Evolutionary conservation across 2,888 invertebrate genomes (phyloP), one percentile per base, ranked within the genome.

Genomic region (Malthinus flaveolus): DNA sequence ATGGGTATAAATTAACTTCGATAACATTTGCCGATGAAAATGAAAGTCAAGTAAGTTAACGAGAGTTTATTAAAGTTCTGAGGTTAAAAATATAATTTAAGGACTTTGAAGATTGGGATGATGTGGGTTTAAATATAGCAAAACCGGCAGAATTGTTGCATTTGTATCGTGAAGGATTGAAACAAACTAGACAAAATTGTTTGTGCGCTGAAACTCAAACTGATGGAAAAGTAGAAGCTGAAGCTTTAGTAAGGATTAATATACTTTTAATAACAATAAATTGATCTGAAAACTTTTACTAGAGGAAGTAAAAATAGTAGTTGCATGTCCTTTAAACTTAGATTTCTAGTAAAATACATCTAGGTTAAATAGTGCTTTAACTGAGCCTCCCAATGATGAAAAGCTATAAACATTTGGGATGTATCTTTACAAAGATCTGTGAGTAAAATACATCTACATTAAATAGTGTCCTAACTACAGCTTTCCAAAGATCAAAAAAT

Each of bases 61-160:
- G 1, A 13, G 12, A 34, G 12, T 37, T 13, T 44, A 10, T 33
- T 31, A 32, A 56, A 37, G 42, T 46, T 15, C 2, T 46, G 46
- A n/a, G n/a, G 39, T 52, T 32, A 23, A 42, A 8, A 49, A 12
- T 2, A 36, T 15, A 34, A 46, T 15, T 52, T 44, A n/a, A 89
- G 87, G 92, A 93, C 78, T 92, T 93, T 80, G 93, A 93, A 79
- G 91, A 93, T 74, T 94, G 94, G 94, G 92, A 93, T 77, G 93
- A 93, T 79, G 93, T 94, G 9, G 93, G 94, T 0, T 80, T 94
- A 39, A 93, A 94, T 75, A 89, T 91, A 77, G 85, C 91, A 0
- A 87, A 91, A 68, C 93, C 93, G 23, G 85, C 89, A 0, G 88
- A 89, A 66, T 78, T 94, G 32, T 78, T 92, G 9, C 84, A 85